Evolutionary conservation across 2,113 vertebrate species (phyloP).

Genomic region (Elanoides forficatus): DNA sequence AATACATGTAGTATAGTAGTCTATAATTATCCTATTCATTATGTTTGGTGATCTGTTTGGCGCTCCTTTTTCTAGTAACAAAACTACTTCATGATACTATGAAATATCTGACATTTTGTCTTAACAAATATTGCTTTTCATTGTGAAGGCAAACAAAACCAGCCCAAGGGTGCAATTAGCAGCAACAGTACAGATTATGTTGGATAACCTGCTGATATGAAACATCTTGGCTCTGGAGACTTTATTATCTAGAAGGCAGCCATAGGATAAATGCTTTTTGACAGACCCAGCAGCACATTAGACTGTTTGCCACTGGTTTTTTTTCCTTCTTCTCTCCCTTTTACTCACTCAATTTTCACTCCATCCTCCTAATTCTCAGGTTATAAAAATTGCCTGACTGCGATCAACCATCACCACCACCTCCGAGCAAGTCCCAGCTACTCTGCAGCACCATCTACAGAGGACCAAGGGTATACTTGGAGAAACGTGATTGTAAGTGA

Average conservation of each 20-base stretch:
- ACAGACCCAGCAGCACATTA: neutral
- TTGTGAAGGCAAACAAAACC: neutral
- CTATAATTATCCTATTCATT: neutral
- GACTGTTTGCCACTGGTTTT: neutral
- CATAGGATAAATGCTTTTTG: neutral
- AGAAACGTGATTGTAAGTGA: constrained; percentile 78
- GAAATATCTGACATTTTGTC: neutral
- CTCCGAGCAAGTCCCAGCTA: constrained; percentile 71
- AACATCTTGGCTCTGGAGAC: neutral
- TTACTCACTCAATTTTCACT: neutral
- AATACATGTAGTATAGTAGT: neutral
- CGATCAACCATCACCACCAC: constrained; percentile 72
- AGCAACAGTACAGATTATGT: neutral
- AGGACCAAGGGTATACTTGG: constrained; percentile 76
- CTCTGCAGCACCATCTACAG: constrained; percentile 68
- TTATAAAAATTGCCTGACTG: constrained; percentile 76
- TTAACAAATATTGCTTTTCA: neutral
- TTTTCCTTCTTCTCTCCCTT: neutral
- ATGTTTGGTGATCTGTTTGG: neutral
- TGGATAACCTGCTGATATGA: neutral
- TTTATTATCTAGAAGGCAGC: neutral
- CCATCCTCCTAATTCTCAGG: constrained; percentile 53
- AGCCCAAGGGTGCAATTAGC: neutral
- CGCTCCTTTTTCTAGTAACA: neutral
- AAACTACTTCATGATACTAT: neutral